A percentile compares a stretch with the other conserved stretches of the same genome.
These are phyloP conservation scores for Drosophila picticornis DNA, from an alignment of 2,888 invertebrate species.

Conservation along the genomic window DNA sequence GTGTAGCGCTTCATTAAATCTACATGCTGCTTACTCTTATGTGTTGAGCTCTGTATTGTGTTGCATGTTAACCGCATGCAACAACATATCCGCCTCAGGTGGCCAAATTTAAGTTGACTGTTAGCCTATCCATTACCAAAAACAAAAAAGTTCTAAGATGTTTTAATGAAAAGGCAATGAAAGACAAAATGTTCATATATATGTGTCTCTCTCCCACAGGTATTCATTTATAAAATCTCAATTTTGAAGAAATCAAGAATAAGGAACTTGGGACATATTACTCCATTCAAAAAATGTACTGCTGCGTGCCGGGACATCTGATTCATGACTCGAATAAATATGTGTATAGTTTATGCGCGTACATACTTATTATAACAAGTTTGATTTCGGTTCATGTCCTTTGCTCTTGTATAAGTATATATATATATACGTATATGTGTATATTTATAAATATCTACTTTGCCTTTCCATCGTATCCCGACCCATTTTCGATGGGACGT, in stretches of 20 bases:
- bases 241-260: not conserved
- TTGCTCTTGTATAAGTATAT: not conserved
- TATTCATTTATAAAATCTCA: not conserved
- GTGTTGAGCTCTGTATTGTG: conserved; percentile 1
- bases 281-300: not conserved
- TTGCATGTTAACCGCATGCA: too few species aligned
- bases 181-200: not conserved
- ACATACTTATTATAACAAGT: conserved; percentile 7
- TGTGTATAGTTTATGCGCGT: not conserved
- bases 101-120: not conserved
- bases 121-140: conserved; percentile 1
- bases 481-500: conserved; percentile 36
- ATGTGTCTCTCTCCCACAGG: not conserved
- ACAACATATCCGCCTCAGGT: not conserved
- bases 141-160: not conserved
- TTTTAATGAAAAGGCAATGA: not conserved
- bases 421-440: not conserved
- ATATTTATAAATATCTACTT: not conserved
- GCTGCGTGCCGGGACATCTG: not conserved
- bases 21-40: conserved; percentile 8
- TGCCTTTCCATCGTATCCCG: conserved; percentile 1
- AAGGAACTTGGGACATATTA: not conserved
- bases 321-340: conserved; percentile 5
- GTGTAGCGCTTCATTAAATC: conserved; percentile 59
- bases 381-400: conserved; percentile 23